These are phyloP conservation scores for Phalloptychus januarius DNA, from an alignment of 2,797 vertebrate genomes.

Conservation along the genomic window DNA sequence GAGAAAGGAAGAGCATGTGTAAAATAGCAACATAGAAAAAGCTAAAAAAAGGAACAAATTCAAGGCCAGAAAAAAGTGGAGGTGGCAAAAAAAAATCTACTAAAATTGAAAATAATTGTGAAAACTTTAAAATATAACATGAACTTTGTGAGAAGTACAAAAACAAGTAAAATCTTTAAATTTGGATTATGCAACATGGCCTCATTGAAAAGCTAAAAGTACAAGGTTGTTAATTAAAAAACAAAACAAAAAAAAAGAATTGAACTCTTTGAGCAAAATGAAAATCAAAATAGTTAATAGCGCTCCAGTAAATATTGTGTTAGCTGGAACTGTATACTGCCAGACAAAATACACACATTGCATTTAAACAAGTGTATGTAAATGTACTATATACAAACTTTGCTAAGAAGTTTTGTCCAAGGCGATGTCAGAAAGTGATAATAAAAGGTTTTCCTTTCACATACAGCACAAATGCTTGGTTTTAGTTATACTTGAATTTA, in stretches of 20 bases:
- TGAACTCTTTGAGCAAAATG: neutral
- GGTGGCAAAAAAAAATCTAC: neutral
- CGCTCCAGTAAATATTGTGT: neutral
- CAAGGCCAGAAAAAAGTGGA: constrained; percentile 27
- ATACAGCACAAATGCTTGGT: neutral
- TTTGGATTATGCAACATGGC: neutral
- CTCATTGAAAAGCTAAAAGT: neutral
- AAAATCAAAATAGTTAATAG: neutral
- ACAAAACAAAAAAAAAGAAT: neutral
- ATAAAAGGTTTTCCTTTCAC: neutral
- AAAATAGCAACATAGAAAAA: constrained; percentile 15
- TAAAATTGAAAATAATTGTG: constrained; percentile 8
- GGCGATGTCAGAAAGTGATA: neutral
- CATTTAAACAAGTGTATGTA: neutral
- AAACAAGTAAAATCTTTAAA: neutral
- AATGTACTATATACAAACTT: neutral
- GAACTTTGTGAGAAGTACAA: constrained; percentile 8
- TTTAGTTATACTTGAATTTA: neutral
- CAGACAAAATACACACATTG: neutral
- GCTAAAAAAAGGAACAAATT: constrained; percentile 24
- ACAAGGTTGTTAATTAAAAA: neutral
- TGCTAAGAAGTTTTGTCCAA: neutral
- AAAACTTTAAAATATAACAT: constrained; percentile 32
- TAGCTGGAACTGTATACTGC: no score
- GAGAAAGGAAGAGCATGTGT: neutral